phyloP scores from a whole-genome alignment of 2,797 vertebrate species.

The Danio kyathit region DNA sequence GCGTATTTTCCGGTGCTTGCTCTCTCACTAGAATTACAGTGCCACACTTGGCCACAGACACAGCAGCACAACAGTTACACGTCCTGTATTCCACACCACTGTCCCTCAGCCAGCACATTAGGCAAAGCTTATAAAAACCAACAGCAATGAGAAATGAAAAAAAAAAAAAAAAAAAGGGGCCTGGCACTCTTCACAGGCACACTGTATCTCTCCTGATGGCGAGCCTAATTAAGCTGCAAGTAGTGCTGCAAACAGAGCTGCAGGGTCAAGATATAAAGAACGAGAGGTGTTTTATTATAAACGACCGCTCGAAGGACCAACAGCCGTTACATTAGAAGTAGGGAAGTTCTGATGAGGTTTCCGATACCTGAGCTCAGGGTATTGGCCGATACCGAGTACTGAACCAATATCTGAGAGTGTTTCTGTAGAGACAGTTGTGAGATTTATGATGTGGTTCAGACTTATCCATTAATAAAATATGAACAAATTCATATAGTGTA shows the following conservation, averaged over 20 bases:
- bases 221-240: slow-evolving; percentile 33
- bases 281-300: not conserved
- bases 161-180: slow-evolving; percentile 14
- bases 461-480: too few species aligned
- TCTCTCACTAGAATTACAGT: slow-evolving; percentile 24
- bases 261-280: not conserved
- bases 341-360: too few species aligned
- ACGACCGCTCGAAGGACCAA: too few species aligned
- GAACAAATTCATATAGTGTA: too few species aligned
- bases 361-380: too few species aligned
- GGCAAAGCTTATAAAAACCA: slow-evolving; percentile 51
- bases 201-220: slow-evolving; percentile 24
- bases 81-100: slow-evolving; percentile 43
- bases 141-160: slow-evolving; percentile 25
- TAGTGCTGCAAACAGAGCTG: not conserved
- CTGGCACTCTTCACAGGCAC: slow-evolving; percentile 33
- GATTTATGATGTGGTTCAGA: too few species aligned
- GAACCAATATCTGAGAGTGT: too few species aligned
- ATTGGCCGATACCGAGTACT: too few species aligned
- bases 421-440: too few species aligned
- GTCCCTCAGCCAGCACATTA: slow-evolving; percentile 55
- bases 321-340: too few species aligned
- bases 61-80: slow-evolving; percentile 58
- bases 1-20: slow-evolving; percentile 48
- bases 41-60: slow-evolving; percentile 54